Evolutionary conservation across 2,888 invertebrate species (phyloP).

Genomic region (Metopia argyrocephala): DNA sequence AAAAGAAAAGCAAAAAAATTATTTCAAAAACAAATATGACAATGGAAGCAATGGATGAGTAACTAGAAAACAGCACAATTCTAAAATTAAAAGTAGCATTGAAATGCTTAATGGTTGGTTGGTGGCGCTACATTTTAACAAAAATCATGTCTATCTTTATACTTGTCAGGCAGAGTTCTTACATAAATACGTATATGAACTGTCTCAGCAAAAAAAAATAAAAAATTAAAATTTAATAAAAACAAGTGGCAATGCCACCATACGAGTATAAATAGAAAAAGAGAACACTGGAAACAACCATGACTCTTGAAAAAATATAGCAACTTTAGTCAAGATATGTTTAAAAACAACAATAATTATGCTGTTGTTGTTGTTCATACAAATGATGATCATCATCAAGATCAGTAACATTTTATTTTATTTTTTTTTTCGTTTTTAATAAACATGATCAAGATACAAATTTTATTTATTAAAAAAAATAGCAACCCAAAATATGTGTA

Average conservation of each 20-base stretch:
- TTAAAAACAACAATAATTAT: not conserved
- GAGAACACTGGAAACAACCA: not conserved
- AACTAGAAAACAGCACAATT: not conserved
- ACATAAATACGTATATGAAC: too few species aligned
- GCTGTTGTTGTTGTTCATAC: not conserved
- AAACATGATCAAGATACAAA: conserved; percentile 23
- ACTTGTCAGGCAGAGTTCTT: conserved; percentile 47
- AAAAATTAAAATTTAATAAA: not conserved
- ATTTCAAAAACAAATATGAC: not conserved
- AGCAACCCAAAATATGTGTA: conserved; percentile 18
- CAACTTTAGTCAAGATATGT: not conserved
- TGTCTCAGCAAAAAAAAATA: not conserved
- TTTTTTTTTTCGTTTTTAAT: not conserved
- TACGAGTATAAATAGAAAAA: not conserved
- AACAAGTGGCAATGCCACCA: conserved; percentile 33
- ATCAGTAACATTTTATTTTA: not conserved
- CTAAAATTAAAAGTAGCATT: not conserved
- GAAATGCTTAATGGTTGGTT: conserved; percentile 34
- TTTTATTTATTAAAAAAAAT: not conserved
- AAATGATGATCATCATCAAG: conserved; percentile 6
- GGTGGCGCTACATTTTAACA: conserved; percentile 37
- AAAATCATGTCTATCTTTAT: conserved; percentile 5
- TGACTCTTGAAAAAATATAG: not conserved
- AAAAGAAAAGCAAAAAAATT: conserved; percentile 1
- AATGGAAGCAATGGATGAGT: not conserved